These are phyloP conservation scores for Ligdia adustata DNA, from an alignment of 2,888 invertebrate genomes.

Conservation along the genomic window DNA sequence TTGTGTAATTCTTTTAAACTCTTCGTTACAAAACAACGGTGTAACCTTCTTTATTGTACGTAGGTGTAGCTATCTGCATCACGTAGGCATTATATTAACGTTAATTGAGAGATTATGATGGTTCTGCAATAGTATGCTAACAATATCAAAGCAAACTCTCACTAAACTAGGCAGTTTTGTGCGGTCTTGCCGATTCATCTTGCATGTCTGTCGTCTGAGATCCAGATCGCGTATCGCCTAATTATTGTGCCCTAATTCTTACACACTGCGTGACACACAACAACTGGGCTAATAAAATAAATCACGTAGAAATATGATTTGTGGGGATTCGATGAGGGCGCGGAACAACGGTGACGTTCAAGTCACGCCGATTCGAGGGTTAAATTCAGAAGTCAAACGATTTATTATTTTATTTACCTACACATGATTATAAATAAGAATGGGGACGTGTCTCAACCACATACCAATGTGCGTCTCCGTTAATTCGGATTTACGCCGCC, in stretches of 20 bases:
- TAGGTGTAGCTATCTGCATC: slow-evolving; percentile 15
- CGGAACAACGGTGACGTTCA: slow-evolving; percentile 19
- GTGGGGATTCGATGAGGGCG: slow-evolving; percentile 37
- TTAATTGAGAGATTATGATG: slow-evolving; percentile 16
- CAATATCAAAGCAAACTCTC: slow-evolving; percentile 5
- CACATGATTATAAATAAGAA: slow-evolving; percentile 43
- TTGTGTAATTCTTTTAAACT: slow-evolving; percentile 11
- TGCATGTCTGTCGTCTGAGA: slow-evolving; percentile 30
- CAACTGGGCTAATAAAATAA: slow-evolving; percentile 36
- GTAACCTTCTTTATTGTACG: slow-evolving; percentile 16
- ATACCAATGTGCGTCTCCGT: slow-evolving; percentile 27
- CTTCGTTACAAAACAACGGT: slow-evolving; percentile 5
- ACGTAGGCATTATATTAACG: slow-evolving; percentile 19
- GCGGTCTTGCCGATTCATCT: slow-evolving; percentile 29
- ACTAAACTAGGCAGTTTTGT: too few species aligned
- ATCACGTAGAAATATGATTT: slow-evolving; percentile 38
- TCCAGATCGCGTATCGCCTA: slow-evolving; percentile 34
- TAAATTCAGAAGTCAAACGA: slow-evolving; percentile 60
- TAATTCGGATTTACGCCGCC: slow-evolving; percentile 71
- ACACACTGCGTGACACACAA: slow-evolving; percentile 29
- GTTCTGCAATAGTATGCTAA: slow-evolving; percentile 15
- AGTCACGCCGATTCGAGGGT: slow-evolving; percentile 42
- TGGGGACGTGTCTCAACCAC: slow-evolving; percentile 14
- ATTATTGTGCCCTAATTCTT: slow-evolving; percentile 39
- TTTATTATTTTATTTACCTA: too few species aligned